Conservation (phyloP, 2,888 invertebrate species). For the Pteria penguin region DNA sequence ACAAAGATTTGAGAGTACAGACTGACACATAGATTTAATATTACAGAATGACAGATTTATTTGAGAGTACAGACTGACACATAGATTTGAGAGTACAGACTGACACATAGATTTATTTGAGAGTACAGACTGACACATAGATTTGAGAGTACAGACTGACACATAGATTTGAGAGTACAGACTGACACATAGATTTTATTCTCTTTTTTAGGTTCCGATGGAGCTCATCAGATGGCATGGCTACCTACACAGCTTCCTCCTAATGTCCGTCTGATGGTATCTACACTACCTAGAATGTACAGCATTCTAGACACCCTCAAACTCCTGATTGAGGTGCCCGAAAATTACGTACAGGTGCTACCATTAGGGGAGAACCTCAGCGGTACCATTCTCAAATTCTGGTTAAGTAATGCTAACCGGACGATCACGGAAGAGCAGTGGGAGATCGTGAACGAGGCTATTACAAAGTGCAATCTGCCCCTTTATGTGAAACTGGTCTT, state of each 20-base stretch:
- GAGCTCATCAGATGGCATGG: slow-evolving; percentile 97
- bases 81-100: no score
- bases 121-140: no score
- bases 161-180: no score
- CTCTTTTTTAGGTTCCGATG: slow-evolving; percentile 87
- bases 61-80: no score
- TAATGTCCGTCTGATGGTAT: slow-evolving; percentile 94
- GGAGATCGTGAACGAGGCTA: slow-evolving; percentile 95
- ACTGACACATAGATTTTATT: no score
- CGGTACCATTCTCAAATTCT: slow-evolving; percentile 91
- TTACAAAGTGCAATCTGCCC: slow-evolving; percentile 94
- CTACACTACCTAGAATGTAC: slow-evolving; percentile 80
- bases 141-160: no score
- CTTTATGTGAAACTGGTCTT: slow-evolving; percentile 98
- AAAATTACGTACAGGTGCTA: slow-evolving; percentile 71
- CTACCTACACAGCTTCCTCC: slow-evolving; percentile 93
- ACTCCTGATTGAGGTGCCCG: slow-evolving; percentile 66
- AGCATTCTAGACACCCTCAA: slow-evolving; percentile 70
- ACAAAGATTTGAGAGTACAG: no score
- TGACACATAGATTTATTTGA: no score
- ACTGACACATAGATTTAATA: no score
- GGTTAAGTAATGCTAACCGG: slow-evolving; percentile 85
- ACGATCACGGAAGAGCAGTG: slow-evolving; percentile 93
- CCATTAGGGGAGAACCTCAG: slow-evolving; percentile 93
- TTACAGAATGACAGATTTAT: no score